Evolutionary conservation across 2,888 invertebrate species (phyloP).

Genomic region (Rotaria socialis): DNA sequence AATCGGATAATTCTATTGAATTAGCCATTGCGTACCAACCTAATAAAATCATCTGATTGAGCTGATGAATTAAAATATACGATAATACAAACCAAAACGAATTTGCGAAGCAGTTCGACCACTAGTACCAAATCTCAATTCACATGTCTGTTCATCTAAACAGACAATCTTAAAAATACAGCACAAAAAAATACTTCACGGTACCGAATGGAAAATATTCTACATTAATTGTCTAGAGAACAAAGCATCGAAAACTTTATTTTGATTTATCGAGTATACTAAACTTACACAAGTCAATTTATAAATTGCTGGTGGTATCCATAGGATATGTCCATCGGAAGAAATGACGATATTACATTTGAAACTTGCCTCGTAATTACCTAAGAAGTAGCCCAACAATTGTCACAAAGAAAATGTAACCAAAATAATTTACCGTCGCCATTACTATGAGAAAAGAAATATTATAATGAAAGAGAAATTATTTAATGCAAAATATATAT

Average conservation of each 20-base stretch:
- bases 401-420: too few species aligned
- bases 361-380: slow-evolving; percentile 45
- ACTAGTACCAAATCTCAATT: not conserved
- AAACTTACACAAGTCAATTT: slow-evolving; percentile 41
- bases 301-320: slow-evolving; percentile 45
- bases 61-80: not conserved
- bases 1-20: slow-evolving; percentile 44
- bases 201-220: slow-evolving; percentile 69
- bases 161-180: not conserved
- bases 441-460: not conserved
- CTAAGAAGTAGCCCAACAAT: not conserved
- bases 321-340: slow-evolving; percentile 40
- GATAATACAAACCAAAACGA: not conserved
- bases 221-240: slow-evolving; percentile 39
- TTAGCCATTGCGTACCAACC: slow-evolving; percentile 3
- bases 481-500: not conserved
- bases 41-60: not conserved
- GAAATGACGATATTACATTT: slow-evolving; percentile 42
- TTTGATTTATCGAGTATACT: not conserved
- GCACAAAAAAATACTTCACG: slow-evolving; percentile 66
- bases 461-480: not conserved
- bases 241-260: not conserved
- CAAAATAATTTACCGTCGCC: not conserved
- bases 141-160: slow-evolving; percentile 17
- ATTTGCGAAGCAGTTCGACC: not conserved